These are phyloP conservation scores for Zaprionus nigranus DNA, from an alignment of 1,140 invertebrate species.

Conservation along the genomic window DNA sequence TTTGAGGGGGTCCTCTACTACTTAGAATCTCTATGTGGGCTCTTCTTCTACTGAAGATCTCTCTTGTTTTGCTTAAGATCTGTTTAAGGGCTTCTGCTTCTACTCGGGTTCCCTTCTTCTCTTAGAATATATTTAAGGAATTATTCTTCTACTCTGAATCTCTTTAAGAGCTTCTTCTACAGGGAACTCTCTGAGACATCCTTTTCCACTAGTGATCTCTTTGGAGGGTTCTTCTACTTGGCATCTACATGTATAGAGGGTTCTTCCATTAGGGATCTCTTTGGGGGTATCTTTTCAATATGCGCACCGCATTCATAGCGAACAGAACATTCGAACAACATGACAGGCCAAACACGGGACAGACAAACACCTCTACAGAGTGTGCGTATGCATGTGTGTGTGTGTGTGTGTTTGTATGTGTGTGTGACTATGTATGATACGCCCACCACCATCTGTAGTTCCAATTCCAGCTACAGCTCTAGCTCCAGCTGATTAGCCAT, in stretches of 20 bases:
- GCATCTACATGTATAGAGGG: neutral
- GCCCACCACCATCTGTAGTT: slow-evolving; percentile 46
- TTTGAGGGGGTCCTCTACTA: no score
- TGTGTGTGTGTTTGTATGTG: neutral
- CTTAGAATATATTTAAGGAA: no score
- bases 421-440: slow-evolving; percentile 74
- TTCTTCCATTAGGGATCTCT: neutral
- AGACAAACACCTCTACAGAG: neutral
- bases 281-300: slow-evolving; percentile 29
- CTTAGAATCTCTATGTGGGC: no score
- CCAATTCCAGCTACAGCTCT: neutral
- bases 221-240: neutral
- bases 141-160: no score
- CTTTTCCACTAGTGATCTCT: no score
- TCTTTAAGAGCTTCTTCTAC: neutral
- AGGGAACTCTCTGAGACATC: no score
- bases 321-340: slow-evolving; percentile 55
- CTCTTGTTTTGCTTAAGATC: no score
- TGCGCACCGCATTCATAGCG: slow-evolving; percentile 33
- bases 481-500: slow-evolving; percentile 60
- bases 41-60: no score
- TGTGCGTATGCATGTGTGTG: neutral
- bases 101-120: no score
- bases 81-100: no score
- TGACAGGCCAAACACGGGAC: slow-evolving; percentile 42